Conservation (phyloP, 2,113 vertebrate species). For the Petromus typicus region DNA sequence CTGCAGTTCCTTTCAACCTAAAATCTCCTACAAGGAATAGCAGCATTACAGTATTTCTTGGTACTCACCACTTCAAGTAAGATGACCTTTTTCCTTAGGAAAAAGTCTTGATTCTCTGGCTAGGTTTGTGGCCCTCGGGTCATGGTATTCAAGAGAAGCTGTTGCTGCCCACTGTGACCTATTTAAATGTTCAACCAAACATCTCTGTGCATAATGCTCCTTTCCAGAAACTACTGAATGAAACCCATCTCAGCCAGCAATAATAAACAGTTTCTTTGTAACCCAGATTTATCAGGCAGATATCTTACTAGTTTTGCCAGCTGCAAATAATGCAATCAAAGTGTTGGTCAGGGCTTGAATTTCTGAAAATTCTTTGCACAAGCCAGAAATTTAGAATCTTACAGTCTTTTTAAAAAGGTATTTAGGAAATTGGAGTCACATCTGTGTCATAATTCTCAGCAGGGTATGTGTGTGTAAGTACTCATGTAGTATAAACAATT, state of each 20-base stretch:
- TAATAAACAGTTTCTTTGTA: background rate
- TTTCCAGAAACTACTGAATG: background rate
- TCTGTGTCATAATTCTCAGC: background rate
- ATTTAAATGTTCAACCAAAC: fast-evolving
- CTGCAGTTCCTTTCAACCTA: background rate
- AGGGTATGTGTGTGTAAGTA: background rate
- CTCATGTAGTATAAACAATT: background rate
- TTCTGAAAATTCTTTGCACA: background rate
- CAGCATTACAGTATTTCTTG: background rate
- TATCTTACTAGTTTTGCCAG: slow-evolving; percentile 10
- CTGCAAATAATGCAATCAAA: slow-evolving; percentile 7
- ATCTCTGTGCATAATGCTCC: fast-evolving
- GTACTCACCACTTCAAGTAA: background rate
- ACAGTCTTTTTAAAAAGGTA: background rate
- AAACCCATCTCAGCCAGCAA: background rate
- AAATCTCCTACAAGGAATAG: background rate
- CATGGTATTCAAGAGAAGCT: background rate
- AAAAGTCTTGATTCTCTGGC: background rate
- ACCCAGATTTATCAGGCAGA: background rate
- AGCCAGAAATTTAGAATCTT: slow-evolving; percentile 26
- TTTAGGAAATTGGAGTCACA: slow-evolving; percentile 36
- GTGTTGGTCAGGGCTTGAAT: background rate
- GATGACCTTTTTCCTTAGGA: background rate
- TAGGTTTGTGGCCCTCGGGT: background rate
- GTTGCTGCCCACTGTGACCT: too few species aligned